These are phyloP conservation scores for Platycercus adscitus DNA, from an alignment of 2,113 vertebrate species.

Conservation along the genomic window DNA sequence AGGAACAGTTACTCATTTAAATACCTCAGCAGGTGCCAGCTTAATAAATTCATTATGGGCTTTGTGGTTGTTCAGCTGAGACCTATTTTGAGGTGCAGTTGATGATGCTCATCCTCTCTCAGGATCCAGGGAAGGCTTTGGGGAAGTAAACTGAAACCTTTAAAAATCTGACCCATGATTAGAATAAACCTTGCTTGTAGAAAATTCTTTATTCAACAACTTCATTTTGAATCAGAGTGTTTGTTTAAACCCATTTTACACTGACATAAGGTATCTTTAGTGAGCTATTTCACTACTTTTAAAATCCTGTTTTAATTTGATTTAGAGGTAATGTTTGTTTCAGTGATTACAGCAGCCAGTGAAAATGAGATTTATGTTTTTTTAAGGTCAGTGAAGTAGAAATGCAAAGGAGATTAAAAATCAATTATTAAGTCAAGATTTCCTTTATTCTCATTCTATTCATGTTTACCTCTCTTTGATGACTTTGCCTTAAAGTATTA, in stretches of 20 bases:
- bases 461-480: background rate
- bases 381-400: conserved; percentile 14
- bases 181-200: background rate
- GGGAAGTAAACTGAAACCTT: background rate
- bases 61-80: background rate
- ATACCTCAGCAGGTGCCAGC: background rate
- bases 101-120: background rate
- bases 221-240: background rate
- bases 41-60: background rate
- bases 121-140: background rate
- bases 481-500: background rate
- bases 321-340: conserved; percentile 21
- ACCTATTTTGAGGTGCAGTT: background rate
- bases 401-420: conserved; percentile 27
- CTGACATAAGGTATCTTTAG: background rate
- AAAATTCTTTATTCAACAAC: background rate
- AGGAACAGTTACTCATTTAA: background rate
- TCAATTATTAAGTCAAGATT: conserved; percentile 32
- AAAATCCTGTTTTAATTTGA: background rate
- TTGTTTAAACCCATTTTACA: background rate
- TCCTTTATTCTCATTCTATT: background rate
- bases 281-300: background rate
- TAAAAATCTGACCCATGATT: background rate
- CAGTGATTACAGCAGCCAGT: background rate
- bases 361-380: background rate